Percentiles rank a stretch among this genome's conserved stretches.
These are phyloP conservation scores for Drosophila insularis DNA, from an alignment of 1,140 invertebrate species.

Conservation along the genomic window DNA sequence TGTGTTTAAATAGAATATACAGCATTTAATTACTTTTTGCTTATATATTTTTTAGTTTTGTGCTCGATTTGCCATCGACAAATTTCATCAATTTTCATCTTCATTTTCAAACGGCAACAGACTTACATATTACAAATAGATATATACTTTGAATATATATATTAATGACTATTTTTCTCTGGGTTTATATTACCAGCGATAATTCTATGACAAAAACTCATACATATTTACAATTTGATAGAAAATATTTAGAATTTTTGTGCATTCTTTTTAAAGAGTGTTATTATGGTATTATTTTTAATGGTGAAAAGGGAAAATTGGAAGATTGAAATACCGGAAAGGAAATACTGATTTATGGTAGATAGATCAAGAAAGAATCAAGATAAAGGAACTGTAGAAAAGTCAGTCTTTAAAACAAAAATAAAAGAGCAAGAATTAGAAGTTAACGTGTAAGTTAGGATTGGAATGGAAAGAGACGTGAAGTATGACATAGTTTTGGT, in stretches of 20 bases:
- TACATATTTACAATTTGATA: constrained; percentile 73
- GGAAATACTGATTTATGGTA: constrained; percentile 58
- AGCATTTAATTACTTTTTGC: constrained; percentile 36
- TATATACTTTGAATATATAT: constrained; percentile 56
- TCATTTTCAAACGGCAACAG: constrained; percentile 60
- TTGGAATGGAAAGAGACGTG: constrained; percentile 1
- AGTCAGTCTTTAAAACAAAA: constrained; percentile 59
- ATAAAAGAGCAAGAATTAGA: background rate
- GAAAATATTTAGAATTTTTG: constrained; percentile 77
- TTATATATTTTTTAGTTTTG: constrained; percentile 28
- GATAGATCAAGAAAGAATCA: constrained; percentile 13
- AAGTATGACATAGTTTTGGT: background rate
- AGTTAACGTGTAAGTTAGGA: background rate
- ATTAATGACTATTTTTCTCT: constrained; percentile 71
- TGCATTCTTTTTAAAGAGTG: constrained; percentile 3
- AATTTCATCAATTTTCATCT: constrained; percentile 42
- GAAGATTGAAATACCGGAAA: constrained; percentile 16
- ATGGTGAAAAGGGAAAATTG: constrained; percentile 26
- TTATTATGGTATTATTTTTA: background rate
- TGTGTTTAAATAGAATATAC: constrained; percentile 67
- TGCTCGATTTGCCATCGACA: constrained; percentile 28
- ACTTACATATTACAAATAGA: constrained; percentile 56
- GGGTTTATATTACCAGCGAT: constrained; percentile 26
- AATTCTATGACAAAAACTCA: constrained; percentile 63
- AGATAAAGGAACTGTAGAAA: constrained; percentile 52